Conservation (phyloP, 2,888 invertebrate genomes). For the Nymphalis c-album region DNA sequence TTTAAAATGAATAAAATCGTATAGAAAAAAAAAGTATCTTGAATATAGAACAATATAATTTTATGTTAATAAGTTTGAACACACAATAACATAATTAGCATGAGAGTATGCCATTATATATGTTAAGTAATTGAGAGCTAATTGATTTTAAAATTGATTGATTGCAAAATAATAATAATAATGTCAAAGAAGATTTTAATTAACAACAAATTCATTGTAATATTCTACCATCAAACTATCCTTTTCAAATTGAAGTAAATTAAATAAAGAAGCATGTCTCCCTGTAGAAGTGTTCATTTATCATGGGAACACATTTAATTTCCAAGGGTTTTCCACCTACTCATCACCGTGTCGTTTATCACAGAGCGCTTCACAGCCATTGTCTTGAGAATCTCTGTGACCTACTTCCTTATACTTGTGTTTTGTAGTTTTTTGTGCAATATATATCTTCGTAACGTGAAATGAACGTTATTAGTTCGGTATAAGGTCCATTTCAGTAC, state of each 20-base stretch:
- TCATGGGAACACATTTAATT: slow-evolving; percentile 64
- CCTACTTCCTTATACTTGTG: slow-evolving; percentile 49
- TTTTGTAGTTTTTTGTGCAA: slow-evolving; percentile 34
- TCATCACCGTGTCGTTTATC: slow-evolving; percentile 70
- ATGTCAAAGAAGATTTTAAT: too few relatives aligned
- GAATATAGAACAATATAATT: too few relatives aligned
- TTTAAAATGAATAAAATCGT: too few relatives aligned
- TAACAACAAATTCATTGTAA: too few relatives aligned
- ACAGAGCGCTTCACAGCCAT: slow-evolving; percentile 58
- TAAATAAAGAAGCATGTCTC: slow-evolving; percentile 28
- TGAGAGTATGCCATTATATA: too few relatives aligned
- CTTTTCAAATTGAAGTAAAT: slow-evolving; percentile 18
- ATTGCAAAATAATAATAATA: too few relatives aligned
- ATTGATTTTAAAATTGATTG: too few relatives aligned
- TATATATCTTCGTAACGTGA: slow-evolving; percentile 7
- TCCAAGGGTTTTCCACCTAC: slow-evolving; percentile 55
- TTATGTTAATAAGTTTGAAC: too few relatives aligned
- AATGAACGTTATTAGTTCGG: slow-evolving; percentile 3
- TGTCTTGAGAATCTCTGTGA: slow-evolving; percentile 62
- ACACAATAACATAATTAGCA: too few relatives aligned
- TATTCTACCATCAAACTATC: too few relatives aligned
- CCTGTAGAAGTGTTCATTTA: slow-evolving; percentile 49
- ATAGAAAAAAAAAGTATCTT: too few relatives aligned
- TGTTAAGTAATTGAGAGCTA: too few relatives aligned
- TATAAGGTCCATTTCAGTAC: slow-evolving; percentile 11